These are phyloP conservation scores for Drosophila limbata DNA, from an alignment of 2,888 invertebrate genomes.

Conservation along the genomic window DNA sequence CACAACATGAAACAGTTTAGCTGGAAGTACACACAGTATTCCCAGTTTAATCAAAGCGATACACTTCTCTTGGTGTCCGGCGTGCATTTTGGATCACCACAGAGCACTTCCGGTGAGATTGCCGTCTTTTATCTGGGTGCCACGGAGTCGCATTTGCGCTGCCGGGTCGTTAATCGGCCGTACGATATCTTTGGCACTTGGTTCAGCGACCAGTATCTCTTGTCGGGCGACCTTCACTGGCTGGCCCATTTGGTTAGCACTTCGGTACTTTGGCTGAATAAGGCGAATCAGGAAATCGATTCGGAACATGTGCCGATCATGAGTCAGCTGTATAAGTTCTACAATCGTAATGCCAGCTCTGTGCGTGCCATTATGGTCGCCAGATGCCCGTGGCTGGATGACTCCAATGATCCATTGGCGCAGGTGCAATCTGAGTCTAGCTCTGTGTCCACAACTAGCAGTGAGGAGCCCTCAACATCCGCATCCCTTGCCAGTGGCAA, in stretches of 20 bases:
- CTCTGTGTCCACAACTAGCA: not conserved
- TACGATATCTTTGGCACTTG: constrained; percentile 96
- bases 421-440: constrained; percentile 3
- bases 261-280: constrained; percentile 92
- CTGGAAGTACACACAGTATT: constrained; percentile 95
- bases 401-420: constrained; percentile 79
- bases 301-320: constrained; percentile 92
- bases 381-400: constrained; percentile 87
- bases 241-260: constrained; percentile 90
- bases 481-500: constrained; percentile 71
- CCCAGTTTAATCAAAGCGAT: constrained; percentile 93
- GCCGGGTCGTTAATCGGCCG: constrained; percentile 92
- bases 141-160: constrained; percentile 89
- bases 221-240: constrained; percentile 93
- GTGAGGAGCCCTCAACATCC: constrained; percentile 42
- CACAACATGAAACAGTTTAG: constrained; percentile 92
- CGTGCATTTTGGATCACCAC: constrained; percentile 91
- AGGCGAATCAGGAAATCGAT: constrained; percentile 92
- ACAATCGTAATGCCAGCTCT: constrained; percentile 92
- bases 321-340: constrained; percentile 90
- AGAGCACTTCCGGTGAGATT: constrained; percentile 93
- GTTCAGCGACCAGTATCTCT: constrained; percentile 92
- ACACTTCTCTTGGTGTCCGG: constrained; percentile 93
- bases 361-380: constrained; percentile 92
- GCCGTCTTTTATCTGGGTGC: constrained; percentile 91